A percentile compares a stretch with the other conserved stretches of the same genome.
These are phyloP conservation scores for Oncorhynchus masou DNA, from an alignment of 2,113 vertebrate species.

Conservation along the genomic window DNA sequence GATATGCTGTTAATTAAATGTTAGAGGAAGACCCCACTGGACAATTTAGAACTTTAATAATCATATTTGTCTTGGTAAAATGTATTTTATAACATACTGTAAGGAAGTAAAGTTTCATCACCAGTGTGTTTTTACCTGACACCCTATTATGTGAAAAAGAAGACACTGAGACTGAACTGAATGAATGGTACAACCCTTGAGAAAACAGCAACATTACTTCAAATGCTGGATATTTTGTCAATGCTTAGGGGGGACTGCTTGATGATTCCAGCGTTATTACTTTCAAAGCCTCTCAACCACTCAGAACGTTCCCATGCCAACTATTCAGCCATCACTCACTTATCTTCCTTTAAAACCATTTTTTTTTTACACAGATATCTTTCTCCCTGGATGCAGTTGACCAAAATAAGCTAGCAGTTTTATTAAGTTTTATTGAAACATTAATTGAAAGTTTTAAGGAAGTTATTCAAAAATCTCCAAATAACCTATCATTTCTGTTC, in stretches of 20 bases:
- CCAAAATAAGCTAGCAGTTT: no score
- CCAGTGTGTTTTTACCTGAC: no score
- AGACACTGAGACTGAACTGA: slow-evolving; percentile 26
- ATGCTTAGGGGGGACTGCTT: not conserved
- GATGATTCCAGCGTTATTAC: slow-evolving; percentile 50
- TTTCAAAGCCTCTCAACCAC: slow-evolving; percentile 53
- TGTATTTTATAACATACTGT: no score
- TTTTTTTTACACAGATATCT: slow-evolving; percentile 43
- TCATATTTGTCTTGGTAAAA: no score
- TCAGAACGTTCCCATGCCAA: slow-evolving; percentile 55
- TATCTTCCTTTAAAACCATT: slow-evolving; percentile 26
- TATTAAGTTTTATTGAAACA: no score
- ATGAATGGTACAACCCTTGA: slow-evolving; percentile 19
- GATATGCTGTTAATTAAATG: no score
- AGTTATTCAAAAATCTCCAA: no score
- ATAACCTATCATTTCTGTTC: no score
- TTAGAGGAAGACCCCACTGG: no score
- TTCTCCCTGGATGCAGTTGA: slow-evolving; percentile 12
- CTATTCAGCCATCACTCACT: slow-evolving; percentile 40
- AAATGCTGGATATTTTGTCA: not conserved
- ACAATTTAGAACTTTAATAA: no score
- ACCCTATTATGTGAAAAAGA: not conserved
- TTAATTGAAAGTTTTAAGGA: no score
- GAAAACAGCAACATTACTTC: slow-evolving; percentile 23
- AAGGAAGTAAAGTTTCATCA: no score